Evolutionary conservation across 2,797 vertebrate genomes (phyloP), one percentile per base, ranked within the genome.

Genomic region (Chanos chanos): DNA sequence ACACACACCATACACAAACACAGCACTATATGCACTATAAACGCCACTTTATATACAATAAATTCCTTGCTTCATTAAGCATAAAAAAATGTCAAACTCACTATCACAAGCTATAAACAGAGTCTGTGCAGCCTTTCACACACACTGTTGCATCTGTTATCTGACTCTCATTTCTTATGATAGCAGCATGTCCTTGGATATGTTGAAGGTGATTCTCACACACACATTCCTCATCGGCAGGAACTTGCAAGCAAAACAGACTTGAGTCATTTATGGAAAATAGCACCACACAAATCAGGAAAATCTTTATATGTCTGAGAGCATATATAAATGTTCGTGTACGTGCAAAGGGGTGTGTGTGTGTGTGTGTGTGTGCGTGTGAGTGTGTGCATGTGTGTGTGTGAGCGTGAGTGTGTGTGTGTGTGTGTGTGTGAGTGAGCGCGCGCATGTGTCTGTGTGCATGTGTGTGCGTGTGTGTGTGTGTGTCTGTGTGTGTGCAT

Each of bases 161-260:
- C 74, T 73, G 51, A 52, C 39, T 22, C 39, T 39, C 48, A 33
- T 74, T 61, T 68, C 62, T 61, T 71, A 68, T 57, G 71, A 76
- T 76, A 76, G 63, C 61, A 73, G 66, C 50, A n/a, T 60, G 74
- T 76, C 74, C 74, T 76, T 76, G 70, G 68, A 73, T 71, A 73
- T 72, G 71, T 68, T 57, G 7, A 45, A 52, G 49, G 64, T 41
- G 58, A 65, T 61, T 52, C 70, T 70, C 60, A 70, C 65, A 72
- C 48, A 33, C 68, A 69, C 71, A 64, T 68, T 69, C 71, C 56
- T 71, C 71, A 39, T 56, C 51, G 70, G 53, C 57, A 56, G 51
- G 61, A 67, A 64, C 47, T 50, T 59, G 54, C 55, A 37, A 49
- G 64, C 54, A 52, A 70, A 63, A 64, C 51, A 21, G 53, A 37